These are phyloP conservation scores for Aurelia sp. DNA, from an alignment of 30 jellyfish, hydroid and myxozoan species.

Conservation along the genomic window DNA sequence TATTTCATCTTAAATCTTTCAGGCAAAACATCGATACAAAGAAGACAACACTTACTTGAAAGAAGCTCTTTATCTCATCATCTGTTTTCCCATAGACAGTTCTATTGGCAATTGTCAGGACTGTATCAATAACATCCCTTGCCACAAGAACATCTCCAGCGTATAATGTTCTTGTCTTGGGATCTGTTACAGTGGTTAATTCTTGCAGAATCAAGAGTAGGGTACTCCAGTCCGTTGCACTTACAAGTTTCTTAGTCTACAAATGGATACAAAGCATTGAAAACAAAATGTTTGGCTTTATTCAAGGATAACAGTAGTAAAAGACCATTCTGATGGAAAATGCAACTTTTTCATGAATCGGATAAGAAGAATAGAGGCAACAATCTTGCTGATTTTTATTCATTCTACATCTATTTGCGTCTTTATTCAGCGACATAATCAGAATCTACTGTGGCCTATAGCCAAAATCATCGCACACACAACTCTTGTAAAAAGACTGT, in stretches of 20 bases:
- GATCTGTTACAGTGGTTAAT: constrained; percentile 29
- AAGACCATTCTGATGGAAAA: too few species aligned
- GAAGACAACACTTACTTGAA: constrained; percentile 18
- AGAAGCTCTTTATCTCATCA: constrained; percentile 13
- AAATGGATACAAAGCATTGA: not conserved
- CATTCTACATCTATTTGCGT: too few species aligned
- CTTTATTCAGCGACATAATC: too few species aligned
- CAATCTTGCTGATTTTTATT: too few species aligned
- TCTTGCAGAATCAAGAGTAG: constrained; percentile 10
- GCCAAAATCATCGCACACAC: too few species aligned
- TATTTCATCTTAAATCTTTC: too few species aligned
- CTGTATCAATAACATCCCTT: constrained; percentile 23
- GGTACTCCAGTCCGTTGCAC: constrained; percentile 3
- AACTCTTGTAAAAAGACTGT: too few species aligned
- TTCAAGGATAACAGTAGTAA: too few species aligned
- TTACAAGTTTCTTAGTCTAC: constrained; percentile 5
- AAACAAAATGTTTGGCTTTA: not conserved
- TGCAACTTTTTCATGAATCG: too few species aligned
- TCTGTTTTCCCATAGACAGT: constrained; percentile 1
- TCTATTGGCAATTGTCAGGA: constrained; percentile 12
- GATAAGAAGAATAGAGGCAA: too few species aligned
- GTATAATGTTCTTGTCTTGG: constrained; percentile 64
- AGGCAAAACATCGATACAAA: too few species aligned
- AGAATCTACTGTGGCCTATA: too few species aligned
- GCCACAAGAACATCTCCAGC: constrained; percentile 84